Percentiles rank a stretch among this genome's conserved stretches.
These are phyloP conservation scores for Microhierax caerulescens DNA, from an alignment of 2,797 vertebrate species.

Conservation along the genomic window DNA sequence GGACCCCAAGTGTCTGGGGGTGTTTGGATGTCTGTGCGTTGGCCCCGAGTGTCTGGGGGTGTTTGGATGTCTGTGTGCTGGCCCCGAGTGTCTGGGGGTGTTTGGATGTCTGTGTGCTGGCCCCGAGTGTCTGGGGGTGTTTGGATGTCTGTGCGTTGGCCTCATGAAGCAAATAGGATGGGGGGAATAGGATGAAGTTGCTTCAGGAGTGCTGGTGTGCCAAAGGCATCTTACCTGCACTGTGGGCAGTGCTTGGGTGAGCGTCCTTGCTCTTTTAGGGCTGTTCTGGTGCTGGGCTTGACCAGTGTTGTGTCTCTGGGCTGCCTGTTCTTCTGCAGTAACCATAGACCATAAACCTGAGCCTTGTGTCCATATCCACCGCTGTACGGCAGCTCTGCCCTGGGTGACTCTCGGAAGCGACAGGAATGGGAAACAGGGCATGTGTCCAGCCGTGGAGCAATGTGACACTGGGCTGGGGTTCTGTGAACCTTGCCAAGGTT, in stretches of 20 bases:
- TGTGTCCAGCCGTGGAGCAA: not conserved
- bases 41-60: too few species aligned
- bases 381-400: fast-evolving
- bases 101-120: not conserved
- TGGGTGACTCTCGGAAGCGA: not conserved
- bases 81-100: too few species aligned
- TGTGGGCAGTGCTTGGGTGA: not conserved
- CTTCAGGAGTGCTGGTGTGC: not conserved
- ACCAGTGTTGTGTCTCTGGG: not conserved
- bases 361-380: not conserved
- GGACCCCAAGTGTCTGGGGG: fast-evolving
- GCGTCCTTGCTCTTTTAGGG: not conserved
- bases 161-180: not conserved
- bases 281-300: not conserved
- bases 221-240: not conserved
- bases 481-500: not conserved
- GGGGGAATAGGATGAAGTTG: not conserved
- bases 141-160: not conserved
- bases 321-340: not conserved
- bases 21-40: too few species aligned
- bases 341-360: not conserved
- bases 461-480: not conserved
- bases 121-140: fast-evolving
- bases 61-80: too few species aligned
- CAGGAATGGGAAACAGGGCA: not conserved